phyloP scores from a whole-genome alignment of 2,797 vertebrate species.

The Hemitrygon akajei region DNA sequence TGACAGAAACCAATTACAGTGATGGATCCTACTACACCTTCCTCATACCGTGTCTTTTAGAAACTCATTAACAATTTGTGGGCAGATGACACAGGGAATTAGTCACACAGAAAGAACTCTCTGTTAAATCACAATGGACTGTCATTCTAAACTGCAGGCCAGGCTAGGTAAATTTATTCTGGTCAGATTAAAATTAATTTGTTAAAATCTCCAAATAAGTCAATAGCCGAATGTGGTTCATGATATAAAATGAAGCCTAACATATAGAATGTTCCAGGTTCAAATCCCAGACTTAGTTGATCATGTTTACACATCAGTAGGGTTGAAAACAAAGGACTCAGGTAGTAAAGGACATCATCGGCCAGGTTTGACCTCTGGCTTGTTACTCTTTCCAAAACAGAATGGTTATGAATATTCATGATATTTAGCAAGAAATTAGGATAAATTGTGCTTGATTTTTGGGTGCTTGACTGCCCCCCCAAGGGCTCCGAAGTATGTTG shows the following conservation, averaged over 20 bases:
- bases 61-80: constrained; percentile 29
- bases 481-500: too few relatives aligned
- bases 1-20: constrained; percentile 34
- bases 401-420: not conserved
- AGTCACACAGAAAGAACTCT: constrained; percentile 22
- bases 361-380: not conserved
- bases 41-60: constrained; percentile 22
- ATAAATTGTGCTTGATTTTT: too few relatives aligned
- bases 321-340: not conserved
- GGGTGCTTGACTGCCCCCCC: too few relatives aligned
- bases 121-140: constrained; percentile 25
- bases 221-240: not conserved
- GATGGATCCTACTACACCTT: constrained; percentile 22
- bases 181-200: constrained; percentile 20
- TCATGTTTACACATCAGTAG: not conserved
- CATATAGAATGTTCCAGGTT: not conserved
- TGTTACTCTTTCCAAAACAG: not conserved
- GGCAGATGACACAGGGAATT: constrained; percentile 28
- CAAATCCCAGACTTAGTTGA: not conserved
- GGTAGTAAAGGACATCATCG: not conserved
- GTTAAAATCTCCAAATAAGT: not conserved
- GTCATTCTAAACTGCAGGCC: not conserved
- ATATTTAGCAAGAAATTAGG: not conserved
- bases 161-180: not conserved
- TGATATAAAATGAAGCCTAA: not conserved